Evolutionary conservation across 2,113 vertebrate species (phyloP), one percentile per base, ranked within the genome.

Genomic region (Syngnathus typhle): DNA sequence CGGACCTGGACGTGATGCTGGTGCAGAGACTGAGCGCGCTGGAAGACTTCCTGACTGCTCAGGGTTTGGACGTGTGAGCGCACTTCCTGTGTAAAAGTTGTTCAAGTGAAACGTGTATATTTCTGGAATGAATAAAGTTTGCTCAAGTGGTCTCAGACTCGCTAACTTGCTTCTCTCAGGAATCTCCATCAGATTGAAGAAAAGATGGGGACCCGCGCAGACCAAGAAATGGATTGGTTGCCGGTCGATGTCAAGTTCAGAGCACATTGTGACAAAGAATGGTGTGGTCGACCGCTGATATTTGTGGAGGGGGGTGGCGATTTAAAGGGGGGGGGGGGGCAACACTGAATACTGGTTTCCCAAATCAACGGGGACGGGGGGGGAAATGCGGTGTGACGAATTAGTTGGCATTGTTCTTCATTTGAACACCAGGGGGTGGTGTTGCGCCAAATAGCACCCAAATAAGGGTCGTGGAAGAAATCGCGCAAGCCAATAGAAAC

Each of bases 1-100:
- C 62, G 3, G 94, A 96, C 77, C 80, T 95, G 3, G 95, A 99
- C 38, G 86, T 93, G 56, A 94, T 95, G 86, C 88, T 99, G 68
- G 90, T 92, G 72, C 91, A 98, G 89, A 93, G 94, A 80, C 93
- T 99, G 37, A 92, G 89, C 61, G 95, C 94, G 27, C 93, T 99
- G 1, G 96, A 98, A 71, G 89, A 91, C 71, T 98, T 93, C 83
- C 90, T 98, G 75, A 89, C 91, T 60, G 81, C 87, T 9, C 91
- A 96, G 73, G 93, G 91, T 64, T 90, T 93, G 43, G 88, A 91
- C 38, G 89, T 90, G 69, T 76, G 72, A 81, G 39, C 27, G 67
- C 68, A 70, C 70, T 70, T 77, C 72, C 59, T 69, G 59, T 74
- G 44, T 37, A 13, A 32, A 9, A 2, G 5, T 1, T 39, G 15